Evolutionary conservation across 2,113 vertebrate genomes (phyloP), one percentile per base, ranked within the genome.

Genomic region (Odocoileus virginianus): DNA sequence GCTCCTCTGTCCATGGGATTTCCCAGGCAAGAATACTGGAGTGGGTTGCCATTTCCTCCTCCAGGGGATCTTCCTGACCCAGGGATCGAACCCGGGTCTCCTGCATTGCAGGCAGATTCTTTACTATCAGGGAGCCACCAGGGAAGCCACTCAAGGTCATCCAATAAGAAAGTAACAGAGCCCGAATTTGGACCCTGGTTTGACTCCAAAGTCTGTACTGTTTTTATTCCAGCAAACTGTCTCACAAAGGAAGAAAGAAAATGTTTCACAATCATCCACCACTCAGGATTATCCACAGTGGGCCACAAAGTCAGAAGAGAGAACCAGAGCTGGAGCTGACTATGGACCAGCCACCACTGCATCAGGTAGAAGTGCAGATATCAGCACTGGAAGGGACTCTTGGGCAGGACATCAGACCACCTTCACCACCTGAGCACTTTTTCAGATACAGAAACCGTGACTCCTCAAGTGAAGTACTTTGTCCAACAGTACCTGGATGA

Each of bases 151-250:
- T 40, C 52, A 87, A 78, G 30, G 45, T 71, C 36, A 84, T 23
- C 87, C 13, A 78, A 14, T 61, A 74, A 91, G 47, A 94, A 84
- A 88, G 61, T 78, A 60, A 14, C 21, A 78, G 33, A 58, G 36
- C 6, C 50, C 19, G 17, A 88, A 91, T 94, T 43, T 84, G 47
- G 94, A 58, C 55, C 16, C 8, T 43, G 0, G 33, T 78, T 28
- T 93, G 45, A 90, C 50, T 60, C 27, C 28, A 89, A 47, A 28
- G 40, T 60, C 23, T 94, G 11, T 86, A 67, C 12, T 78, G 19
- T 78, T 84, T 92, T 95, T 30, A 57, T 50, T 89, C 50, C 23
- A 97, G n/a, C 64, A 81, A 86, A 95, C 40, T 50, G 47, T 14
- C 79, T 93, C 28, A 17, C n/a, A 85, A 95, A 89, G 50, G 50